These are phyloP conservation scores for Sciurus vulgaris DNA, from an alignment of 2,797 vertebrate genomes.

Conservation along the genomic window DNA sequence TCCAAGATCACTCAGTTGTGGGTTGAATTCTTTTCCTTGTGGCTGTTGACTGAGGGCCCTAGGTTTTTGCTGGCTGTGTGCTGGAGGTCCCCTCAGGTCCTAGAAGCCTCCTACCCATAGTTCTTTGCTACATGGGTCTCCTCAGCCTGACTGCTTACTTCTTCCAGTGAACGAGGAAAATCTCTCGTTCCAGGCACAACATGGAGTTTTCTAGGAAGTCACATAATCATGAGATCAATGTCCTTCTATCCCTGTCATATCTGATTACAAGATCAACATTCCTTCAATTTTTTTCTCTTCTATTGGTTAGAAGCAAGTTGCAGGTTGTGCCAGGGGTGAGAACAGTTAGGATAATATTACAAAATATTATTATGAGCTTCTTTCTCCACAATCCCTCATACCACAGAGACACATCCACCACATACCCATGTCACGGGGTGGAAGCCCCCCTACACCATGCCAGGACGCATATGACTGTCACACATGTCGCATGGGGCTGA, in stretches of 20 bases:
- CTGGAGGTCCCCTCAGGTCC: background rate
- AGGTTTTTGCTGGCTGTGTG: background rate
- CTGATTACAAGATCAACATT: background rate
- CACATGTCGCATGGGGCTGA: background rate
- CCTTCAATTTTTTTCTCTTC: background rate
- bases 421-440: rapidly evolving
- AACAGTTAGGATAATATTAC: background rate
- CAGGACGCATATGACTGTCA: background rate
- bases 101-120: background rate
- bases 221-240: background rate
- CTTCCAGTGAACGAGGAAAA: background rate
- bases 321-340: background rate
- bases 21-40: background rate
- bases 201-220: background rate
- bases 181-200: background rate
- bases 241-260: background rate
- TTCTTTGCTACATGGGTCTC: background rate
- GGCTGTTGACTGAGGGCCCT: background rate
- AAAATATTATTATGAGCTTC: no score
- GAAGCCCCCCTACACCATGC: background rate
- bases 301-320: background rate
- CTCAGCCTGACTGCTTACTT: background rate
- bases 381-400: background rate
- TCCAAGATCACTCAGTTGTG: background rate
- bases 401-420: no score